Conservation (phyloP, 2,797 vertebrate species). For the Schizopygopsis pylzovi region DNA sequence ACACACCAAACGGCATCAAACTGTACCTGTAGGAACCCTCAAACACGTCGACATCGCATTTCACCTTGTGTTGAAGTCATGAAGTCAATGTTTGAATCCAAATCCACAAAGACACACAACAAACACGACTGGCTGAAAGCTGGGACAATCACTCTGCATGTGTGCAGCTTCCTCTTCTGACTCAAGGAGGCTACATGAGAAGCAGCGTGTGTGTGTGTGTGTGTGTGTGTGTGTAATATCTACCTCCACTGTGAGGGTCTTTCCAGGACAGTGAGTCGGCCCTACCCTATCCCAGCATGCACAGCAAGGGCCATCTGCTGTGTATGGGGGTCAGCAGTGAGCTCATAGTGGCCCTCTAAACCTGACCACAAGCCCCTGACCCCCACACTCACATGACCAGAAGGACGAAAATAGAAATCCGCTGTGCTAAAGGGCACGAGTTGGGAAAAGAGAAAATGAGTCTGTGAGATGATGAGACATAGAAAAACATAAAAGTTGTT, state of each 20-base stretch:
- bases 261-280: constrained; percentile 37
- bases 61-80: constrained; percentile 20
- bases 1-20: not conserved
- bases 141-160: not conserved
- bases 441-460: constrained; percentile 1
- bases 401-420: constrained; percentile 31
- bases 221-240: constrained; percentile 13
- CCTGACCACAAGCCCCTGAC: constrained; percentile 35
- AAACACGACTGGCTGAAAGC: not conserved
- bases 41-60: not conserved
- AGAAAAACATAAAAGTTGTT: not conserved
- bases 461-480: constrained; percentile 14
- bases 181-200: constrained; percentile 8
- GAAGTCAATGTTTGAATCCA: not conserved
- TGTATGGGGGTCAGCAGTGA: constrained; percentile 22
- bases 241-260: constrained; percentile 24
- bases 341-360: constrained; percentile 27
- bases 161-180: constrained; percentile 17
- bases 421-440: not conserved
- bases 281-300: constrained; percentile 41
- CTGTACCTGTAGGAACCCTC: not conserved
- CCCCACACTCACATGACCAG: constrained; percentile 29
- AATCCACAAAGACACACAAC: not conserved
- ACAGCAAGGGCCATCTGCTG: constrained; percentile 51
- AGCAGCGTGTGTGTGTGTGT: constrained; percentile 1